Percentiles rank a stretch among this genome's conserved stretches.
These are phyloP conservation scores for Lithophane leautieri DNA, from an alignment of 2,888 invertebrate genomes.

Conservation along the genomic window DNA sequence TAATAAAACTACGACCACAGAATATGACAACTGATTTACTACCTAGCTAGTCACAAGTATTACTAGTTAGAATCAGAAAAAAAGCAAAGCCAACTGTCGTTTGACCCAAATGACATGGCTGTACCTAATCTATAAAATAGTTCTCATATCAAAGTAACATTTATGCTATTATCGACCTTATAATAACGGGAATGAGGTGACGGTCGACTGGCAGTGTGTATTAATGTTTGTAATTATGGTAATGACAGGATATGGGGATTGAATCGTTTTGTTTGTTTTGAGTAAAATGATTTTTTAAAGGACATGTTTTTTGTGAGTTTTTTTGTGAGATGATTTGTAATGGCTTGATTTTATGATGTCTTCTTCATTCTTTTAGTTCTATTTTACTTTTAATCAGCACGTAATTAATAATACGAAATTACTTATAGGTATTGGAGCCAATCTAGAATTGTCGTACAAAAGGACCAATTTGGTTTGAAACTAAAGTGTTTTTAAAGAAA, in stretches of 20 bases:
- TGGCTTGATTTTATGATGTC: not conserved
- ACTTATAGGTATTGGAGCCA: not conserved
- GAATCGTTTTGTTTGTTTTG: conserved; percentile 66
- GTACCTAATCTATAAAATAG: conserved; percentile 48
- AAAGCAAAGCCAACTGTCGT: conserved; percentile 71
- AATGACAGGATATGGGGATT: conserved; percentile 72
- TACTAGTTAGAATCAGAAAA: conserved; percentile 58
- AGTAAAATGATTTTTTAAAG: conserved; percentile 18
- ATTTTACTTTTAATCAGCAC: not conserved
- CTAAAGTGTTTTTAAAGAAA: not conserved
- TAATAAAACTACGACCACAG: conserved; percentile 36
- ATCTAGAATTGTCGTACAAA: not conserved
- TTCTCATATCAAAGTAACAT: conserved; percentile 43
- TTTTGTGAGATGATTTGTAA: not conserved
- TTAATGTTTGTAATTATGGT: conserved; percentile 46
- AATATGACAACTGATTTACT: conserved; percentile 46
- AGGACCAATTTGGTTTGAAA: not conserved
- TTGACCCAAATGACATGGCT: conserved; percentile 71
- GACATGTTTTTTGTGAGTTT: not conserved
- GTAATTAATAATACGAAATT: not conserved
- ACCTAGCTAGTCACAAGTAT: conserved; percentile 39
- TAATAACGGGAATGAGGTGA: conserved; percentile 5
- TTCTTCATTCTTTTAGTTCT: not conserved
- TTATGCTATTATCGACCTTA: conserved; percentile 52
- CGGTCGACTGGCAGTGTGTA: not conserved